These are phyloP conservation scores for Drosophila ustulata DNA, from an alignment of 2,888 invertebrate genomes.

Conservation along the genomic window DNA sequence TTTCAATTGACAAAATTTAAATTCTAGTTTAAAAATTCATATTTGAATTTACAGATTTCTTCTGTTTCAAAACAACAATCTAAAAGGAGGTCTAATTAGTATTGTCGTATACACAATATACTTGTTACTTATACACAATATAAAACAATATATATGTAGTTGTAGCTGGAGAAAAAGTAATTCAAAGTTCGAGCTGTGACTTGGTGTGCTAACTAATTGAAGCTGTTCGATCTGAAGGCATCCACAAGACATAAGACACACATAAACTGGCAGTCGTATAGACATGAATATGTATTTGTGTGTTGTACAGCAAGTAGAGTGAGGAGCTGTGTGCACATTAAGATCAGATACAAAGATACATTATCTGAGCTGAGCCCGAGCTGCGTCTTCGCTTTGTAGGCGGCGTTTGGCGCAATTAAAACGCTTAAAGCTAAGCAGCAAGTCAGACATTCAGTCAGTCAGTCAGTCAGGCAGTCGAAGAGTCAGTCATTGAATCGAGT, in stretches of 20 bases:
- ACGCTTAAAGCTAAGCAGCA: constrained; percentile 73
- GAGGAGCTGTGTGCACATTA: constrained; percentile 67
- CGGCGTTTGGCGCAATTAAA: constrained; percentile 77
- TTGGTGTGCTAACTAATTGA: constrained; percentile 55
- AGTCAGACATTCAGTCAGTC: constrained; percentile 38
- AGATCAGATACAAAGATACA: constrained; percentile 83
- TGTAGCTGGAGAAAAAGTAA: constrained; percentile 9
- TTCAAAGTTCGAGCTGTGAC: constrained; percentile 20
- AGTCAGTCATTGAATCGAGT: constrained; percentile 20
- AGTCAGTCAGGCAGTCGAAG: constrained; percentile 32
- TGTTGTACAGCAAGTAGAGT: constrained; percentile 14
- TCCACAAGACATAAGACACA: constrained; percentile 10
- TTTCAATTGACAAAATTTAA: no score
- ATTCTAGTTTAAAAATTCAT: no score
- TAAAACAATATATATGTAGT: no score
- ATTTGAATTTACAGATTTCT: no score
- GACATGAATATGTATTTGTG: constrained; percentile 21
- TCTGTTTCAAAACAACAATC: no score
- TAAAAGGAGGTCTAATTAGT: no score
- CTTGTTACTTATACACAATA: no score
- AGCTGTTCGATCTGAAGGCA: constrained; percentile 48
- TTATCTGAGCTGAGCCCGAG: constrained; percentile 61
- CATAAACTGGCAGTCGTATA: constrained; percentile 4
- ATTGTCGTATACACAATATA: no score
- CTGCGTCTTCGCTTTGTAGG: constrained; percentile 70